Conservation (phyloP, 2,797 vertebrate genomes). For the Tadarida brasiliensis region DNA sequence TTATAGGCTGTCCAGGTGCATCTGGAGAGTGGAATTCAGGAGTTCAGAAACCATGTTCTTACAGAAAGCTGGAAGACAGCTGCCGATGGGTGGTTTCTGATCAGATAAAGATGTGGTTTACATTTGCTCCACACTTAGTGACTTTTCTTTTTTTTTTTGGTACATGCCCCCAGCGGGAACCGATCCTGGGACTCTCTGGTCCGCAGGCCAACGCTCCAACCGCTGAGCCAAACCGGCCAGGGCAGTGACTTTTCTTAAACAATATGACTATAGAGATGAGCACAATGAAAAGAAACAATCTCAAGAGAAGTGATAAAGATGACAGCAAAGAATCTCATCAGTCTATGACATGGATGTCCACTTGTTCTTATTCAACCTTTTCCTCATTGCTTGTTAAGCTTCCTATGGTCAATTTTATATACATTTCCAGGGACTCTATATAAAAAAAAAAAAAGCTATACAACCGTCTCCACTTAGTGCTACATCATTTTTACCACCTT, state of each 20-base stretch:
- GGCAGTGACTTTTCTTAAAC: background rate
- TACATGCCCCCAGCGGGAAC: too few relatives aligned
- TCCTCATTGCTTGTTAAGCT: background rate
- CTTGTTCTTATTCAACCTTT: accelerated
- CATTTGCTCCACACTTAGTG: background rate
- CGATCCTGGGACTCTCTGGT: too few relatives aligned
- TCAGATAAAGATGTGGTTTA: background rate
- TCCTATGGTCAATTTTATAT: background rate
- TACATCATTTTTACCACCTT: background rate
- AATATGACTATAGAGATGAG: background rate
- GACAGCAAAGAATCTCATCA: background rate
- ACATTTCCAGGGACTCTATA: background rate
- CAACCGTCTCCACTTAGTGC: background rate
- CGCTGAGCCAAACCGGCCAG: too few relatives aligned
- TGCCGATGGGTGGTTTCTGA: background rate
- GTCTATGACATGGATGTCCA: accelerated
- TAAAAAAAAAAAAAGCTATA: background rate
- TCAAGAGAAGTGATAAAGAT: background rate
- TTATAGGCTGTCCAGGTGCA: too few relatives aligned
- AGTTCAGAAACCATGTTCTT: background rate
- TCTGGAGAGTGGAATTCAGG: background rate
- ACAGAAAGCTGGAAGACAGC: background rate
- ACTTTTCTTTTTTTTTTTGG: background rate
- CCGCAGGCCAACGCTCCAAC: too few relatives aligned
- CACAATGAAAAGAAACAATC: background rate